Evolutionary conservation across 2,797 vertebrate genomes (phyloP).

Genomic region (Hirundo rustica): DNA sequence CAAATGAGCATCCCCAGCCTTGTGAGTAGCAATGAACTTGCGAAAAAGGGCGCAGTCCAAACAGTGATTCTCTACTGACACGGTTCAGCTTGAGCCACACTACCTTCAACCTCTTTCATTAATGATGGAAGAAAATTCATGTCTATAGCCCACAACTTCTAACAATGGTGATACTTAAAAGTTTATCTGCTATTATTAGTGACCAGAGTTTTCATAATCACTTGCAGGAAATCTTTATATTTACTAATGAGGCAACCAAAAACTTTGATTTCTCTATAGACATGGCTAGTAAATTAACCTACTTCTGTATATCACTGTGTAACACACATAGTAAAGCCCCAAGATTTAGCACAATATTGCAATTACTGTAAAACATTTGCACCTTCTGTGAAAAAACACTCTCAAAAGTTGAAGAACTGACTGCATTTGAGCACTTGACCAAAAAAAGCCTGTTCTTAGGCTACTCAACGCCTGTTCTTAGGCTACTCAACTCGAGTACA

Average conservation of each 20-base stretch:
- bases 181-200: background rate
- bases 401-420: background rate
- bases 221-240: background rate
- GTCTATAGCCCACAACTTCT: background rate
- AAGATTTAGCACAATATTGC: background rate
- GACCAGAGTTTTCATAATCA: background rate
- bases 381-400: background rate
- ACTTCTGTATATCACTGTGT: background rate
- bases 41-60: background rate
- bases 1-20: background rate
- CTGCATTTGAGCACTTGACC: background rate
- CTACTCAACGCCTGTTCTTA: background rate
- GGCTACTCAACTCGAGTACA: accelerated
- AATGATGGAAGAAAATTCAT: background rate
- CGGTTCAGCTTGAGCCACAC: background rate
- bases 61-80: background rate
- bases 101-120: background rate
- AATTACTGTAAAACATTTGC: background rate
- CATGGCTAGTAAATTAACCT: background rate
- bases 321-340: background rate
- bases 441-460: background rate
- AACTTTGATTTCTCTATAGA: background rate
- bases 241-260: background rate
- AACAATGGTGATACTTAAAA: background rate
- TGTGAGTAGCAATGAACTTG: background rate